phyloP scores from a whole-genome alignment of 2,797 vertebrate species.

The Babyrousa celebensis region DNA sequence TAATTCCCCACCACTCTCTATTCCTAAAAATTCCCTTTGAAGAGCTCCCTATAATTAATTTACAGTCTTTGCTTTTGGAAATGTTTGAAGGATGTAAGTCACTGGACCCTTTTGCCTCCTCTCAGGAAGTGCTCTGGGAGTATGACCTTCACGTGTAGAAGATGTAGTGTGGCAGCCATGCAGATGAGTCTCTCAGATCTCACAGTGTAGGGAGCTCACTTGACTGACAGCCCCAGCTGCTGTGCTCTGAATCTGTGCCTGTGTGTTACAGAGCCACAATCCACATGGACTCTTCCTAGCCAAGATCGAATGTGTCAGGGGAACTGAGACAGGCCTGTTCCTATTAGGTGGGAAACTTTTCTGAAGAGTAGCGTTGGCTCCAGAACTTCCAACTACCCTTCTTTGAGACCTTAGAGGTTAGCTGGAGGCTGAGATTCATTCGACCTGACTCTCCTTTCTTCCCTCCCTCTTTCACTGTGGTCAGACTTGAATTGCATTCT shows the following conservation, averaged over 20 bases:
- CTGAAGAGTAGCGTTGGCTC: not conserved
- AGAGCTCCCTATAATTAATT: conserved; percentile 2
- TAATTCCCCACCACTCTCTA: not conserved
- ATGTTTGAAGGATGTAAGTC: not conserved
- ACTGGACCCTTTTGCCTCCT: not conserved
- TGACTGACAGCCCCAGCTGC: not conserved
- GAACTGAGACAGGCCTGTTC: not conserved
- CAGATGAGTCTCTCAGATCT: not conserved
- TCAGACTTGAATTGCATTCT: not conserved
- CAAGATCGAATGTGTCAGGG: not conserved
- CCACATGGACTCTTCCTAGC: not conserved
- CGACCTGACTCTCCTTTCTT: not conserved
- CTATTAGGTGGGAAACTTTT: not conserved
- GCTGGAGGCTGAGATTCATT: not conserved
- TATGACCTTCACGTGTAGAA: not conserved
- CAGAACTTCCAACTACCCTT: not conserved
- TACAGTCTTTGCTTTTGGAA: conserved; percentile 40
- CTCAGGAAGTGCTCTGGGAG: not conserved
- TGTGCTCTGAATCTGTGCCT: not conserved
- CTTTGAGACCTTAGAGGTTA: not conserved
- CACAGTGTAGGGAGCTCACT: not conserved
- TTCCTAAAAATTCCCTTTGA: not conserved
- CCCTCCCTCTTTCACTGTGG: not conserved
- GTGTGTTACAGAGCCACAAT: not conserved
- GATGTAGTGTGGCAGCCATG: not conserved